Base-by-base conservation (phyloP, 2,113 vertebrate genomes). In the Tonatia bakeri region DNA sequence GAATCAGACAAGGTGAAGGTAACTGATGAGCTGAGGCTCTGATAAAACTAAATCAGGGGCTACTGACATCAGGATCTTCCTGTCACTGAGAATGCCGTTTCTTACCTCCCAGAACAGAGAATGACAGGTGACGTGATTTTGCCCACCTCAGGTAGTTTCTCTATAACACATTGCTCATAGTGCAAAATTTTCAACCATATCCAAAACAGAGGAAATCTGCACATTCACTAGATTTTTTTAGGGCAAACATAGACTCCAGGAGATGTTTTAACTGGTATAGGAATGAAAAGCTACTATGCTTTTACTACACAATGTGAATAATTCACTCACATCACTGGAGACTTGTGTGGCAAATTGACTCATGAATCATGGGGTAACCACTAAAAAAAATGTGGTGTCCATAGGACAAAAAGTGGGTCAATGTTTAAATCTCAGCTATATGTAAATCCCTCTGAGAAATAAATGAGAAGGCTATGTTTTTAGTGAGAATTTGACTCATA, bases 321-420 rank as follows among this genome's bases (percentile, higher is more conserved):
- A 98, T 97, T 98, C 96, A 97, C 67, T 98, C 92, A 92, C 69
- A 96, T 97, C 90, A 97, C 92, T 96, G 97, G 97, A 97, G 97
- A 98, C 98, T 98, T 97, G 90, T 97, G 80, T 81, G 96, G 94
- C 84, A 88, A 97, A 97, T 87, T 97, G 93, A 97, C 76, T 98
- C 96, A 97, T 98, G 98, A 98, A 97, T 98, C 96, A 98, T 69
- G 92, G 73, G 17, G 26, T 82, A 94, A 95, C 79, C 97, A 97
- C 47, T 50, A 50, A 80, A 95, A 64, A 87, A 97, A 97, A 97
- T 22, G 56, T 89, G 95, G 38, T 95, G 70, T 90, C 77, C 86
- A 85, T 79, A 16, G 93, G 94, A 93, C 86, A 93, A 93, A 97
- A 95, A 90, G 45, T 54, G 31, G 61, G 64, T 83, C 47, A 91